Evolutionary conservation across 1,140 invertebrate genomes (phyloP).

Genomic region (Macrotrachela quadricornifera): DNA sequence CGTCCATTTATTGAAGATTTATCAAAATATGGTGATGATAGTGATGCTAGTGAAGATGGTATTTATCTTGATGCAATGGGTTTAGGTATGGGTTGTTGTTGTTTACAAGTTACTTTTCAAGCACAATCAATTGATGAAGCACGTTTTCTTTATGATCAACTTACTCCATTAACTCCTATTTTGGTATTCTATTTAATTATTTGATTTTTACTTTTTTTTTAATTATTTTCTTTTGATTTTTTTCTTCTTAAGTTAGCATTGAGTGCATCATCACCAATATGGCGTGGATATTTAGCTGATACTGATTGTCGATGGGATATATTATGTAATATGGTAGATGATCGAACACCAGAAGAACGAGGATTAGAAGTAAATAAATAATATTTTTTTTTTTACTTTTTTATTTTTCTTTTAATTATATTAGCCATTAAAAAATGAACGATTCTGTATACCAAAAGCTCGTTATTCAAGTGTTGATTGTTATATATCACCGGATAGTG

Average conservation of each 20-base stretch:
- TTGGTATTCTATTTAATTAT: conserved; percentile 45
- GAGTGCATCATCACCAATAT: conserved; percentile 81
- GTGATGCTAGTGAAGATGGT: conserved; percentile 37
- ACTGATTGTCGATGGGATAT: conserved; percentile 91
- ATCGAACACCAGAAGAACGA: conserved; percentile 74
- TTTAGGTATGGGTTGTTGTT: conserved; percentile 97
- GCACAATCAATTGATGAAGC: conserved; percentile 92
- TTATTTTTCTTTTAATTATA: too few species aligned
- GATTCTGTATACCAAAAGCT: conserved; percentile 72
- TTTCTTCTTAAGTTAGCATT: conserved; percentile 50
- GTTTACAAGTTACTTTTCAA: conserved; percentile 66
- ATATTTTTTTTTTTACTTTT: too few species aligned
- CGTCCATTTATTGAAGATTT: conserved; percentile 38
- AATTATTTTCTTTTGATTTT: neutral
- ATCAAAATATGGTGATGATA: neutral
- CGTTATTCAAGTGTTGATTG: conserved; percentile 92
- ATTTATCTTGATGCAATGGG: conserved; percentile 97
- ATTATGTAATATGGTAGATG: conserved; percentile 80
- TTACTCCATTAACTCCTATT: conserved; percentile 86
- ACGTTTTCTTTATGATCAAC: conserved; percentile 79
- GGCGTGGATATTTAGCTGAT: conserved; percentile 73
- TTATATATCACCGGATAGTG: conserved; percentile 67
- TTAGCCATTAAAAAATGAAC: conserved; percentile 29
- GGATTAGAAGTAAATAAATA: conserved; percentile 30
- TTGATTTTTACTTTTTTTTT: too few species aligned